Evolutionary conservation across 2,888 invertebrate species (phyloP).

Genomic region (Lithodes maja): DNA sequence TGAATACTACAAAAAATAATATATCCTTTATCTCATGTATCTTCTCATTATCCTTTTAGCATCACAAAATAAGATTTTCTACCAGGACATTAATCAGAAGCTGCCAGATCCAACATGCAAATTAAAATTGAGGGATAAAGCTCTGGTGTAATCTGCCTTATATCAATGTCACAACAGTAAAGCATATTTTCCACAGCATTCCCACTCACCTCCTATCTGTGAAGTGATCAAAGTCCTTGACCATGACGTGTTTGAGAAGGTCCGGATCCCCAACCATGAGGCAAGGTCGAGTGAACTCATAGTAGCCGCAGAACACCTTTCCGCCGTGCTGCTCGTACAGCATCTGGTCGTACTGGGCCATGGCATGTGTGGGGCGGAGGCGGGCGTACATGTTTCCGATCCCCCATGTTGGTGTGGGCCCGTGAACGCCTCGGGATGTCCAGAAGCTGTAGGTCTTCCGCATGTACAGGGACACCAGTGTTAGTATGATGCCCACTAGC

Average conservation of each 20-base stretch:
- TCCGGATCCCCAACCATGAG: conserved; percentile 68
- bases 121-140: too few relatives aligned
- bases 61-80: too few relatives aligned
- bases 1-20: too few relatives aligned
- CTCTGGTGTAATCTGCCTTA: too few relatives aligned
- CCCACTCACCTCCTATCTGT: conserved; percentile 67
- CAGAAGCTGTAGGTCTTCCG: conserved; percentile 46
- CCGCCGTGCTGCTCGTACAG: conserved; percentile 65
- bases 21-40: too few relatives aligned
- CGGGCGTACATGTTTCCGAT: conserved; percentile 67
- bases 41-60: too few relatives aligned
- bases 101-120: too few relatives aligned
- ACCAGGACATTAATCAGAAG: too few relatives aligned
- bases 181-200: too few relatives aligned
- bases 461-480: conserved; percentile 39
- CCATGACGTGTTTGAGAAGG: conserved; percentile 68
- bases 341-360: conserved; percentile 67
- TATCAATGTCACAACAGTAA: too few relatives aligned
- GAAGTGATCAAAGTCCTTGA: conserved; percentile 70
- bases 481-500: neutral
- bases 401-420: conserved; percentile 64
- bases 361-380: conserved; percentile 52
- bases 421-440: conserved; percentile 53
- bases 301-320: conserved; percentile 63
- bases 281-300: conserved; percentile 67